phyloP scores from a whole-genome alignment of 2,888 invertebrate species.

The Pseudolycoriella hygida region DNA sequence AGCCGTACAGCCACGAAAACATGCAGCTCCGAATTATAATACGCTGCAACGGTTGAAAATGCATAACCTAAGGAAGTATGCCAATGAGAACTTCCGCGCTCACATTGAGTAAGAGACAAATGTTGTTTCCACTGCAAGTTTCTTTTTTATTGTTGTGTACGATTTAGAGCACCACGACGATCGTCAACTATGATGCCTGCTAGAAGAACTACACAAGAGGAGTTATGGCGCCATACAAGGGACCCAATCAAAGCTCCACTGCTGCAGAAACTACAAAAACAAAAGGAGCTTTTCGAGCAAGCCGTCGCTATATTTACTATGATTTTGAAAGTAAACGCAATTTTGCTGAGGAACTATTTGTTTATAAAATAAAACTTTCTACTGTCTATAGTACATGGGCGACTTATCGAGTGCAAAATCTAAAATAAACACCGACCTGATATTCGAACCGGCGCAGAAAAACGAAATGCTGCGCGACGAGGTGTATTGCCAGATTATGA shows the following conservation, averaged over 20 bases:
- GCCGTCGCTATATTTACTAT: constrained; percentile 58
- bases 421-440: constrained; percentile 70
- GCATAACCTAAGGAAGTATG: constrained; percentile 70
- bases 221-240: constrained; percentile 66
- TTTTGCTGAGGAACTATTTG: too few species aligned
- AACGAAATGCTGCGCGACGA: constrained; percentile 71
- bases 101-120: constrained; percentile 11
- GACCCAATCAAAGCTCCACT: constrained; percentile 72
- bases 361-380: background rate
- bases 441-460: constrained; percentile 61
- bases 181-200: constrained; percentile 47
- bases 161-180: constrained; percentile 31
- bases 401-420: constrained; percentile 70
- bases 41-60: constrained; percentile 48
- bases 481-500: constrained; percentile 85
- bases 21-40: constrained; percentile 32
- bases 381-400: constrained; percentile 50
- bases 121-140: background rate
- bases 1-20: constrained; percentile 28
- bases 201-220: constrained; percentile 44
- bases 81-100: constrained; percentile 59
- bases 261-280: constrained; percentile 51
- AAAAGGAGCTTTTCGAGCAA: constrained; percentile 51
- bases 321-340: constrained; percentile 48
- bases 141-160: constrained; percentile 13